phyloP scores from a whole-genome alignment of 2,113 vertebrate genomes.

The Thermophis baileyi region DNA sequence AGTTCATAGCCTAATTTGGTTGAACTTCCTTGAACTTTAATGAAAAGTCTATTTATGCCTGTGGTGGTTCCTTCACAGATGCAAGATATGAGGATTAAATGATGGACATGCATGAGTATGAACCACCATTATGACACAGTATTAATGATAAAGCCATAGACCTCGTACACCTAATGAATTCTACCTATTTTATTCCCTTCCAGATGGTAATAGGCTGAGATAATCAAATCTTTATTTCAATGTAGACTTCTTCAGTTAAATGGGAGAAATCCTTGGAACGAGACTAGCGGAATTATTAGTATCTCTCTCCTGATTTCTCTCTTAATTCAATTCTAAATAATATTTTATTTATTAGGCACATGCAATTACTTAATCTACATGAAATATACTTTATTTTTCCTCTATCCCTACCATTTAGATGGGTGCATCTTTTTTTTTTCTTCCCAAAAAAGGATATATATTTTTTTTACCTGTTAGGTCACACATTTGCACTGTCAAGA shows the following conservation, averaged over 20 bases:
- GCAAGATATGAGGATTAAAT: background rate
- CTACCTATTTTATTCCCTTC: background rate
- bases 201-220: background rate
- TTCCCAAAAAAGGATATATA: background rate
- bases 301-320: background rate
- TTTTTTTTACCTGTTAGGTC: background rate
- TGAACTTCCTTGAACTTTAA: background rate
- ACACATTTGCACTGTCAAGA: background rate
- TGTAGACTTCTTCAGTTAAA: background rate
- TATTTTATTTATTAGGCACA: background rate
- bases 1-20: background rate
- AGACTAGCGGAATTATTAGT: background rate
- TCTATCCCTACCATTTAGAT: background rate
- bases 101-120: background rate
- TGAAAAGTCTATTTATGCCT: background rate
- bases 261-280: background rate
- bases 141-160: background rate
- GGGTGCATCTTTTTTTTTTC: background rate
- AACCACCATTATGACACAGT: background rate
- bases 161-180: background rate
- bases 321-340: background rate
- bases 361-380: background rate
- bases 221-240: background rate
- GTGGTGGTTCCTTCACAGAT: background rate
- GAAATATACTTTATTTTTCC: background rate